Percentiles rank a stretch among this genome's conserved stretches.
Conservation (phyloP, 2,797 vertebrate genomes). For the Tympanoctomys barrerae region DNA sequence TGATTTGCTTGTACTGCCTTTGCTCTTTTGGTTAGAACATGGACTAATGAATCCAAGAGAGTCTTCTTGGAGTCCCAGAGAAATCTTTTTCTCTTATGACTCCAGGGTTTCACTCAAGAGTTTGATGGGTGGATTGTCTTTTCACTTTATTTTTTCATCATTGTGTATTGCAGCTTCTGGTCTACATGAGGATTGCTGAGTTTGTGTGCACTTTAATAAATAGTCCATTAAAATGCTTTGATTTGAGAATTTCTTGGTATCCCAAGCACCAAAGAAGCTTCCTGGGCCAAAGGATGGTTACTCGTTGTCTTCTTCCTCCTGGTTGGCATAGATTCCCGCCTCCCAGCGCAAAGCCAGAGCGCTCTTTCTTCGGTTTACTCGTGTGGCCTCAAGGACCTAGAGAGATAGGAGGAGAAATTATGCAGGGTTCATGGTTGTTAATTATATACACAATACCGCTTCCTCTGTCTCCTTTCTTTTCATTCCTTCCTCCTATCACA, state of each 20-base stretch:
- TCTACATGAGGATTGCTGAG: conserved; percentile 84
- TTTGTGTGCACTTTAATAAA: conserved; percentile 89
- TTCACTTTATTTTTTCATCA: conserved; percentile 75
- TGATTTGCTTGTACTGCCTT: conserved; percentile 17
- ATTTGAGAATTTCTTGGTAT: conserved; percentile 66
- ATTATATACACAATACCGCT: not conserved
- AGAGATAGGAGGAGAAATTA: conserved; percentile 58
- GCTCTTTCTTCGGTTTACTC: conserved; percentile 97
- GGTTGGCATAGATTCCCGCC: conserved; percentile 94
- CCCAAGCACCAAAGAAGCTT: conserved; percentile 85
- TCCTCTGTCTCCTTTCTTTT: not conserved
- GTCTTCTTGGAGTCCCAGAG: conserved; percentile 45
- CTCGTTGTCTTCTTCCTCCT: conserved; percentile 90
- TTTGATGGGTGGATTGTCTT: conserved; percentile 71
- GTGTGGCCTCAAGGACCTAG: conserved; percentile 97
- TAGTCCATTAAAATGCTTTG: conserved; percentile 88
- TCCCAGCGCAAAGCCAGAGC: conserved; percentile 95
- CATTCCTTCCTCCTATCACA: not conserved
- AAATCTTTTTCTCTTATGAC: conserved; percentile 56
- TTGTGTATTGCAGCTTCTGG: conserved; percentile 77
- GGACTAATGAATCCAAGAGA: conserved; percentile 52
- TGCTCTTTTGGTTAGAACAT: conserved; percentile 43
- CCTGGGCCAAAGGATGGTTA: conserved; percentile 79
- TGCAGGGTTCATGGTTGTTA: not conserved
- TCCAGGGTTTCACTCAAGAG: conserved; percentile 64